Evolutionary conservation across 2,797 vertebrate species (phyloP).

Genomic region (Tauraco hartlaubi): DNA sequence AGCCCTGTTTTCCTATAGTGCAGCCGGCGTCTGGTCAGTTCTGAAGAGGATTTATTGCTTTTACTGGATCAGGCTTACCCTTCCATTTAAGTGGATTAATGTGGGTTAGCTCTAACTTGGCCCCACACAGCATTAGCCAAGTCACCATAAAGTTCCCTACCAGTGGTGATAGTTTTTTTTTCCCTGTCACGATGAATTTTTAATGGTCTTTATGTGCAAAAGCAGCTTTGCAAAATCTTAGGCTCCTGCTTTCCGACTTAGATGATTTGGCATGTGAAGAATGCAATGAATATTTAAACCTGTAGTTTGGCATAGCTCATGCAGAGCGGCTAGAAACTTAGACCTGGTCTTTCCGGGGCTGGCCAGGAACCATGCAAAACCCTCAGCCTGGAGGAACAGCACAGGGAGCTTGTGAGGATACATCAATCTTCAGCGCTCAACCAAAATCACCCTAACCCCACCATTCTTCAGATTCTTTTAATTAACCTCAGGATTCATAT

Average conservation of each 20-base stretch:
- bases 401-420: neutral
- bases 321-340: neutral
- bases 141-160: constrained; percentile 53
- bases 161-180: constrained; percentile 37
- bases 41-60: constrained; percentile 63
- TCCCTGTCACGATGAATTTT: constrained; percentile 50
- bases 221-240: constrained; percentile 58
- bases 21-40: constrained; percentile 6
- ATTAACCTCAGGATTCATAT: constrained; percentile 46
- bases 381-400: neutral
- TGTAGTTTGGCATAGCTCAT: neutral
- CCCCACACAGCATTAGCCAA: constrained; percentile 47
- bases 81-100: constrained; percentile 65
- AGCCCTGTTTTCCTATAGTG: neutral
- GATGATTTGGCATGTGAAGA: constrained; percentile 42
- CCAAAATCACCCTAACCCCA: neutral
- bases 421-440: neutral
- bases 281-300: constrained; percentile 45
- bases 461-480: constrained; percentile 23
- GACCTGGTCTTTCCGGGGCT: neutral
- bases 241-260: constrained; percentile 11
- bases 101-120: constrained; percentile 44
- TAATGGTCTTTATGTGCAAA: constrained; percentile 63
- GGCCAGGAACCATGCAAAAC: neutral
- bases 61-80: constrained; percentile 63